Evolutionary conservation across 2,113 vertebrate genomes (phyloP).

Genomic region (Eulacestoma nigropectus): DNA sequence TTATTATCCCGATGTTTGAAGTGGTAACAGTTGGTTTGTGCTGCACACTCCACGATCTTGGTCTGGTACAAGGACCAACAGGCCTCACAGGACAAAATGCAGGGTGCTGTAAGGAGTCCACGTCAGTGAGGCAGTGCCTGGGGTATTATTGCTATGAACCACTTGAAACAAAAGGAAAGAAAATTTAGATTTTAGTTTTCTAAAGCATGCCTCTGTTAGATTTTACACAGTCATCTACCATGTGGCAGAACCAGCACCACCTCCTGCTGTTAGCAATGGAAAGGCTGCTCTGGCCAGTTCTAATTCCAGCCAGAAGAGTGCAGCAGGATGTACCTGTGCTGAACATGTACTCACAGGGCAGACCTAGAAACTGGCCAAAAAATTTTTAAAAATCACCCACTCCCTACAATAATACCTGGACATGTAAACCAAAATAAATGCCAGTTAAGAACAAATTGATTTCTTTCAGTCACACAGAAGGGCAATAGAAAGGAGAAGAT

Average conservation of each 20-base stretch:
- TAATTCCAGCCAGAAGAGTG: slow-evolving; percentile 32
- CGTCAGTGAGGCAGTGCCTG: not conserved
- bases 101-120: not conserved
- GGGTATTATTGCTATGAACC: not conserved
- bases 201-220: not conserved
- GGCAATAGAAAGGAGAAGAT: not conserved
- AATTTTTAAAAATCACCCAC: not conserved
- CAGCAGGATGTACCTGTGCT: not conserved
- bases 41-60: not conserved
- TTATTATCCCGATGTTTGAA: not conserved
- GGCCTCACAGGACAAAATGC: not conserved
- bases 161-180: not conserved
- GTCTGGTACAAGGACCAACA: not conserved
- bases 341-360: not conserved
- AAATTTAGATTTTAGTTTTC: not conserved
- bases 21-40: not conserved
- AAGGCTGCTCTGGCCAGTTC: not conserved
- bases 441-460: not conserved
- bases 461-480: not conserved
- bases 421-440: not conserved
- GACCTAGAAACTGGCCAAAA: not conserved
- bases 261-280: not conserved
- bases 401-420: not conserved
- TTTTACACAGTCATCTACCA: not conserved
- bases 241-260: not conserved